Evolutionary conservation across 2,113 vertebrate species (phyloP).

Genomic region (Diphyllodes magnificus): DNA sequence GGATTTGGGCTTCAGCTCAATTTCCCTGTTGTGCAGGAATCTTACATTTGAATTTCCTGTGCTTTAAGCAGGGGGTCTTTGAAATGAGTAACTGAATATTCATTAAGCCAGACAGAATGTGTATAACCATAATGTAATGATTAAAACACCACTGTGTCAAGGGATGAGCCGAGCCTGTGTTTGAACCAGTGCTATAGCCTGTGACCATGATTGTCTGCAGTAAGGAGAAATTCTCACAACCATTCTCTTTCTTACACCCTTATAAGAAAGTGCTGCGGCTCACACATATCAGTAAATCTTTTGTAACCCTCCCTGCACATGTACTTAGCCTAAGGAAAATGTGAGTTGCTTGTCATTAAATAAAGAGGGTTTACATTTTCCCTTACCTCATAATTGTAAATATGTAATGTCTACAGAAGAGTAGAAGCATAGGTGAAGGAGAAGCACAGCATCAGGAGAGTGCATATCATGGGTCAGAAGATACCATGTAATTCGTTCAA

Average conservation of each 20-base stretch:
- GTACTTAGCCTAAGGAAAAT: not conserved
- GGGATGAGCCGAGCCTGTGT: fast-evolving
- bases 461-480: not conserved
- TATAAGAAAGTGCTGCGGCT: not conserved
- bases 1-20: not conserved
- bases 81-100: not conserved
- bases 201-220: not conserved
- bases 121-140: not conserved
- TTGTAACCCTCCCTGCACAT: not conserved
- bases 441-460: not conserved
- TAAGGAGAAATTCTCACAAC: not conserved
- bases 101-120: not conserved
- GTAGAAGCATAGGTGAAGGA: not conserved
- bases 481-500: not conserved
- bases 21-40: not conserved
- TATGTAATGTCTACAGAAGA: not conserved
- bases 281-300: not conserved
- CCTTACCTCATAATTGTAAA: not conserved
- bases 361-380: not conserved
- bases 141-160: not conserved
- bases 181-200: not conserved
- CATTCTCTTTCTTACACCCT: not conserved
- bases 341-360: not conserved
- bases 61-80: not conserved
- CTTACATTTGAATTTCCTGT: not conserved